Evolutionary conservation across 2,888 invertebrate species (phyloP), one percentile per base, ranked within the genome.

Genomic region (Eristalis pertinax): DNA sequence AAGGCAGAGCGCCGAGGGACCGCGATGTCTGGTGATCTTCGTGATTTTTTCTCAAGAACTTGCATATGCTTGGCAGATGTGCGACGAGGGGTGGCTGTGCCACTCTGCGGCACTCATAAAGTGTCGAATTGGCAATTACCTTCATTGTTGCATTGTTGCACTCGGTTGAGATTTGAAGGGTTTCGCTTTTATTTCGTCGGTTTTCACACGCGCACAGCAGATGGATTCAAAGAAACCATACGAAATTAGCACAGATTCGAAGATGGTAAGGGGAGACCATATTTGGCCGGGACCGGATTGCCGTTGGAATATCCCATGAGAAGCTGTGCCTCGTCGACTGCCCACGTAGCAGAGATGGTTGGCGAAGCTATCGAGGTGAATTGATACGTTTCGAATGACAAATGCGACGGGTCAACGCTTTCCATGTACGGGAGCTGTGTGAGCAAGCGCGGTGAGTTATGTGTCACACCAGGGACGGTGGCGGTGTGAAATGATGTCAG

Each of bases 11-110:
- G 19, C 24, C 7, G 76, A 75, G 84, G 35, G n/a, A 24, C n/a
- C 50, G 50, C 19, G 19, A 1, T 35, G 65, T 41, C 13, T 29
- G 56, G 41, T 43, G 64, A 70, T 81, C 60, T 62, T 73, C 60
- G 60, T 60, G 35, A 67, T 64, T 43, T 68, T 68, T 81, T 85
- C 77, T 79, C 67, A 83, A 83, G 82, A 86, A 78, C 82, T 75
- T 75, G 74, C 86, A 86, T 60, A 72, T 86, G 86, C 58, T 70
- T 58, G 70, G 78, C 86, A 86, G 86, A 86, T 86, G 86, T 79
- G 65, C 56, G 43, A 58, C 26, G 75, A 70, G 32, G 80, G 82
- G 65, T 78, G 64, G 60, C 43, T 43, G 43, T 13, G n/a, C n/a
- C n/a, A 11, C 15, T 43, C 15, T 77, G 63, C 13, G 29, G 60